A percentile compares a stretch with the other conserved stretches of the same genome.
Evolutionary conservation across 2,797 vertebrate genomes (phyloP).

Genomic region (Ctenosaura bakeri): DNA sequence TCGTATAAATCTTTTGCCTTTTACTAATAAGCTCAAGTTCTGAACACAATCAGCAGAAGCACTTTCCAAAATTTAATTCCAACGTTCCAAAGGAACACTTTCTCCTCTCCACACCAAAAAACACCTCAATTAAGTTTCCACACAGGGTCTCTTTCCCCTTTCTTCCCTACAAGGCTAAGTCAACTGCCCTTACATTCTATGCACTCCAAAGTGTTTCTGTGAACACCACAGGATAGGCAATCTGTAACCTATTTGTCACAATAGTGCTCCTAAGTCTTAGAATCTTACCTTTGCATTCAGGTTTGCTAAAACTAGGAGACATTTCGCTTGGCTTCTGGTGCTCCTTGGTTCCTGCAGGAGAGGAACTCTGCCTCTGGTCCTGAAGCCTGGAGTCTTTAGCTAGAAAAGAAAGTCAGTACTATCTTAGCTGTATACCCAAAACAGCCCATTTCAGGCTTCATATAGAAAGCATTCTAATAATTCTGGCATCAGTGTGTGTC

Average conservation of each 20-base stretch:
- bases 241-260: background rate
- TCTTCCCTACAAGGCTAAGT: background rate
- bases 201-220: too few species aligned
- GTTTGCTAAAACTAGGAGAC: conserved; percentile 89
- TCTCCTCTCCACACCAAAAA: background rate
- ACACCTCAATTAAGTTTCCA: background rate
- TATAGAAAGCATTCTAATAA: background rate
- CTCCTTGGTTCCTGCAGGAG: conserved; percentile 93
- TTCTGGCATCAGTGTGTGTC: background rate
- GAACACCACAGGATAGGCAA: too few species aligned
- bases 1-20: too few species aligned
- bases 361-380: conserved; percentile 94
- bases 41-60: background rate
- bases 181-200: background rate
- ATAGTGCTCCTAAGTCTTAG: background rate
- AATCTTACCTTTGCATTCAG: conserved; percentile 91
- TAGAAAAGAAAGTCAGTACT: conserved; percentile 65
- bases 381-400: conserved; percentile 96
- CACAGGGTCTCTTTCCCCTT: too few species aligned
- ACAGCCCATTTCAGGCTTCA: background rate
- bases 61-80: background rate
- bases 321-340: conserved; percentile 91
- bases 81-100: conserved; percentile 39
- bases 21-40: background rate
- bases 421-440: background rate